Evolutionary conservation across 2,888 invertebrate species (phyloP), one percentile per base, ranked within the genome.

Genomic region (Spilosoma lubricipeda): DNA sequence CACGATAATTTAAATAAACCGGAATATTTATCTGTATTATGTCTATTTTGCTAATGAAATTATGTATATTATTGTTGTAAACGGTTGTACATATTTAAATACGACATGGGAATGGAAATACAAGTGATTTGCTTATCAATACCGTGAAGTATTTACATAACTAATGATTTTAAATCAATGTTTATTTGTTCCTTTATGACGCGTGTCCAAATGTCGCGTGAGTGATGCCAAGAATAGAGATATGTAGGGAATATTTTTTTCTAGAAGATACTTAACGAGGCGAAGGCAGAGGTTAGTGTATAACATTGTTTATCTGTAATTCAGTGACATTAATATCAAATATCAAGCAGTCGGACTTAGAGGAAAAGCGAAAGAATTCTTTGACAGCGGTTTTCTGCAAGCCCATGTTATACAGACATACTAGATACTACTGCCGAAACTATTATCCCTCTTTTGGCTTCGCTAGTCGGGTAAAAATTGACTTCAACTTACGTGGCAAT

Each of bases 21-120:
- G 81, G 82, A 84, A 83, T 71, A 72, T 23, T 15, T 18, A 45
- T 52, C 42, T 48, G 27, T 63, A 63, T 76, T 73, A 73, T 78
- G 48, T 48, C 48, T 48, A 67, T 76, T 80, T 83, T 75, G 73
- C 82, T 81, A 74, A 68, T 67, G 42, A 67, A 39, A 63, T 63
- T 63, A 30, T 63, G 9, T 13, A 52, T 74, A 23, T 42, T 52
- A 73, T 65, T 70, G 69, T 42, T 52, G 11, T 39, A 27, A 68
- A 30, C 33, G 23, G 13, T 63, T 30, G 48, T 48, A 30, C 30
- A 59, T 45, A 59, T 72, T 72, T 71, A 33, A 64, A 63, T 63
- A 63, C 20, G 69, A 23, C n/a, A 68, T 33, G 7, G 7, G 23
- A 52, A n/a, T 56, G 52, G 23, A 33, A 52, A 36, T 56, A 56